Evolutionary conservation across 1,140 invertebrate genomes (phyloP).

Genomic region (Lethrus apterus): DNA sequence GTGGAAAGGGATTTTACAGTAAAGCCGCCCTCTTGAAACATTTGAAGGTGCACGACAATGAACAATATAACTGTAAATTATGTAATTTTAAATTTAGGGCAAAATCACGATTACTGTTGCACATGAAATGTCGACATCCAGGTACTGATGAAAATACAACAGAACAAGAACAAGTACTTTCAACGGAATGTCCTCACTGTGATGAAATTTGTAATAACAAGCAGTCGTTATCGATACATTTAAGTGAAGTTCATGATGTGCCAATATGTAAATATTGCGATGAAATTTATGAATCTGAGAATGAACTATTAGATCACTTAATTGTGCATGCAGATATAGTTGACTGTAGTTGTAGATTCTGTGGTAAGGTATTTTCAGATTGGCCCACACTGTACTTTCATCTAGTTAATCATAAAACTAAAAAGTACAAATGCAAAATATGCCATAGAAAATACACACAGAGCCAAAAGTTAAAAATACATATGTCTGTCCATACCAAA

Average conservation of each 20-base stretch:
- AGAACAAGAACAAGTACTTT: not conserved
- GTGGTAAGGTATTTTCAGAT: conserved; percentile 1
- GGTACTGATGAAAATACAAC: conserved; percentile 3
- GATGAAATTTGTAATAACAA: conserved; percentile 1
- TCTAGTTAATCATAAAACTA: not conserved
- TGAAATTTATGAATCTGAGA: not conserved
- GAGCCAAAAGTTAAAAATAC: not conserved
- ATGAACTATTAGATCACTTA: not conserved
- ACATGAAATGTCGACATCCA: conserved; percentile 5
- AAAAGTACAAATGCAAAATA: not conserved
- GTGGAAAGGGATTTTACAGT: not conserved
- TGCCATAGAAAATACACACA: conserved; percentile 1
- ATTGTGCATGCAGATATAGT: not conserved
- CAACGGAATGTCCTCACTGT: not conserved
- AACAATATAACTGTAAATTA: not conserved
- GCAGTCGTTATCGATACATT: conserved; percentile 1
- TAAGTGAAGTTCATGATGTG: not conserved
- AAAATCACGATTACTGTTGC: not conserved
- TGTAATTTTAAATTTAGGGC: conserved; percentile 5
- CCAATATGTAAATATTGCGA: conserved; percentile 4
- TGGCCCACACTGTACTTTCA: not conserved
- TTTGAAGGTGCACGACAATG: not conserved
- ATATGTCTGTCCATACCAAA: conserved; percentile 3
- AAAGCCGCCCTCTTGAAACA: conserved; percentile 1
- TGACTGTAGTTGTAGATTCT: conserved; percentile 1